These are phyloP conservation scores for Desmodus rotundus DNA, from an alignment of 2,113 vertebrate species.

Conservation along the genomic window DNA sequence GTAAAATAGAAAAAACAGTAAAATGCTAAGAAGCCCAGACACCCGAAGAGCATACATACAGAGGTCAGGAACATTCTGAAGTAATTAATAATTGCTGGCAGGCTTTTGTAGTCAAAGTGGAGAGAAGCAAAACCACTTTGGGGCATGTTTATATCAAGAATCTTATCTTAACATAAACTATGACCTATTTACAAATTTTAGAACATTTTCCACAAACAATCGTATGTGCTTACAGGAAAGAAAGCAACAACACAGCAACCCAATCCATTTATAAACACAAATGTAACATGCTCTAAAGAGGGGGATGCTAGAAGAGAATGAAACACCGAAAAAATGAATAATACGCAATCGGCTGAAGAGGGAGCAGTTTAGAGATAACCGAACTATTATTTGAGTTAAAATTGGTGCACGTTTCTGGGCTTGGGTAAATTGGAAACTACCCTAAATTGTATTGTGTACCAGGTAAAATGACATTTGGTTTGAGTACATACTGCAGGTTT, in stretches of 20 bases:
- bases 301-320: neutral
- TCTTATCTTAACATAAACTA: neutral
- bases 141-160: neutral
- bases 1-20: neutral
- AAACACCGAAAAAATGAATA: neutral
- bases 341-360: neutral
- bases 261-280: neutral
- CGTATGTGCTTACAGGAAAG: neutral
- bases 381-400: neutral
- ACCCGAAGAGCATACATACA: neutral
- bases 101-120: neutral
- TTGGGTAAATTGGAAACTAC: neutral
- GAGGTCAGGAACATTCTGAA: neutral
- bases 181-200: conserved; percentile 25
- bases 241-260: neutral
- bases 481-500: neutral
- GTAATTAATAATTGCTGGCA: neutral
- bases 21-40: neutral
- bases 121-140: neutral
- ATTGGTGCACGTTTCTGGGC: neutral
- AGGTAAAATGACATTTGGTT: neutral
- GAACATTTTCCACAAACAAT: neutral
- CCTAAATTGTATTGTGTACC: neutral
- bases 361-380: neutral
- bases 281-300: neutral